phyloP scores from a whole-genome alignment of 2,888 invertebrate species.

The Trisateles emortualis region DNA sequence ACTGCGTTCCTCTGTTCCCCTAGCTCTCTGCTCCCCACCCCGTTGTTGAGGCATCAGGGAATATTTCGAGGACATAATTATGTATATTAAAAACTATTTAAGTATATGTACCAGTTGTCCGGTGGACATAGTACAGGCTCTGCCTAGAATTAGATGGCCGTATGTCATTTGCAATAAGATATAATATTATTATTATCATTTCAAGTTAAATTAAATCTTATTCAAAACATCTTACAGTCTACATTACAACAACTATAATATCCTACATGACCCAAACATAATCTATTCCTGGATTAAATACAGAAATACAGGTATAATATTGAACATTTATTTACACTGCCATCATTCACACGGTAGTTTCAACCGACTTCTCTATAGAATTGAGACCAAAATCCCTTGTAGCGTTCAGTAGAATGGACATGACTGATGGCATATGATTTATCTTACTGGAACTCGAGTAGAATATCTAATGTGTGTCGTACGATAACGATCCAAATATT shows the following conservation, averaged over 20 bases:
- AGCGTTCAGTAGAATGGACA: not conserved
- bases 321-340: conserved; percentile 15
- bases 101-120: too few relatives aligned
- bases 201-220: too few relatives aligned
- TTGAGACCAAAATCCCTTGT: conserved; percentile 19
- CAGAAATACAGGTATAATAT: conserved; percentile 28
- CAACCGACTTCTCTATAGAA: not conserved
- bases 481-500: conserved; percentile 32
- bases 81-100: too few relatives aligned
- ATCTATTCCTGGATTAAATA: conserved; percentile 28
- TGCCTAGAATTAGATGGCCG: too few relatives aligned
- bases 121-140: too few relatives aligned
- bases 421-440: conserved; percentile 38
- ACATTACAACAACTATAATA: not conserved
- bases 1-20: too few relatives aligned
- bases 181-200: too few relatives aligned
- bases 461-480: conserved; percentile 48
- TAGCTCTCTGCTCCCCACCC: too few relatives aligned
- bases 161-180: too few relatives aligned
- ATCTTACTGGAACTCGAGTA: conserved; percentile 43
- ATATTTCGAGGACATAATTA: too few relatives aligned
- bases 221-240: too few relatives aligned
- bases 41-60: too few relatives aligned
- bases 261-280: conserved; percentile 4
- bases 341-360: conserved; percentile 3